Conservation (phyloP, 2,797 vertebrate species). For the Halcyon chelicuti region DNA sequence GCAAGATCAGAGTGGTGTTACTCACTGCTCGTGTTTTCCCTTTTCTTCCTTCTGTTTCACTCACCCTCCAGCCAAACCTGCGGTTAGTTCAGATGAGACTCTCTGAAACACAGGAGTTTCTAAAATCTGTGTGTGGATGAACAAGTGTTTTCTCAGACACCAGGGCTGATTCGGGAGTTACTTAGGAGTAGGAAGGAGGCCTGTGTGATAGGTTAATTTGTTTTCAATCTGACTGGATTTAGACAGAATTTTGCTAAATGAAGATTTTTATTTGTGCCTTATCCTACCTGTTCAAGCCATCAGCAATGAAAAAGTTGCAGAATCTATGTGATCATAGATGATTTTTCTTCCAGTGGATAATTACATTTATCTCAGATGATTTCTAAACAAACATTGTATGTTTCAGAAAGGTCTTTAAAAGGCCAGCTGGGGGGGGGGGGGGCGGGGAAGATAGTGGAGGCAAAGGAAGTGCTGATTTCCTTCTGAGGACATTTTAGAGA, state of each 20-base stretch:
- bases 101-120: neutral
- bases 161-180: neutral
- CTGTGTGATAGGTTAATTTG: neutral
- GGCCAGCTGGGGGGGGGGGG: neutral
- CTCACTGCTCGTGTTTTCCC: neutral
- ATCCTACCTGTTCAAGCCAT: neutral
- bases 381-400: neutral
- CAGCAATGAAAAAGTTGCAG: neutral
- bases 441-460: fast-evolving
- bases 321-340: neutral
- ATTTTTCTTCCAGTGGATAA: neutral
- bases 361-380: neutral
- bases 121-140: neutral
- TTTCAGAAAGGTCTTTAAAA: neutral
- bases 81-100: neutral
- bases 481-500: neutral
- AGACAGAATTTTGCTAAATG: neutral
- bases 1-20: neutral
- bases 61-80: neutral
- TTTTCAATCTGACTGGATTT: neutral
- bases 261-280: neutral
- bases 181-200: neutral
- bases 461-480: neutral
- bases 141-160: neutral
- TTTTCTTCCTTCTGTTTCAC: neutral